Conservation (phyloP, 2,888 invertebrate species). For the Leucoptera coffeella region DNA sequence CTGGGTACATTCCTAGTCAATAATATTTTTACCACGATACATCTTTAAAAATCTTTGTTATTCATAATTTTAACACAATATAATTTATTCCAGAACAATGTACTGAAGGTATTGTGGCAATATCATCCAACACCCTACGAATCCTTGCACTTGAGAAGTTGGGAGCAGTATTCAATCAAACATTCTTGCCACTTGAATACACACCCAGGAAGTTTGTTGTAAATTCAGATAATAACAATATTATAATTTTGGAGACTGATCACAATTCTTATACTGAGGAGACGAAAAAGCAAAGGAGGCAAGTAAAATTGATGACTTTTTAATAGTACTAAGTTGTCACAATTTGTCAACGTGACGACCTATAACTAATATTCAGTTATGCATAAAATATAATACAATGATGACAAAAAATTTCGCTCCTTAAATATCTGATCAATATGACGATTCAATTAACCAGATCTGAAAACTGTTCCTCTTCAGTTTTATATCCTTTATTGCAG, state of each 20-base stretch:
- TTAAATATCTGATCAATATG: background rate
- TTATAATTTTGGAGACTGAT: slow-evolving; percentile 93
- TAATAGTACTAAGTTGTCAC: slow-evolving; percentile 45
- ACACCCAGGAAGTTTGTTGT: slow-evolving; percentile 94
- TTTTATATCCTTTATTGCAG: too few relatives aligned
- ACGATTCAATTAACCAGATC: background rate
- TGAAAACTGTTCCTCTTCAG: background rate
- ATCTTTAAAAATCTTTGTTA: slow-evolving; percentile 6
- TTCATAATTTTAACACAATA: slow-evolving; percentile 5
- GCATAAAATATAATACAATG: too few relatives aligned
- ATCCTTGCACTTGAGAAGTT: slow-evolving; percentile 97
- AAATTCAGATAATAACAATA: slow-evolving; percentile 83
- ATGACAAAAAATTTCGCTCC: slow-evolving; percentile 21
- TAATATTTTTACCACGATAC: slow-evolving; percentile 2
- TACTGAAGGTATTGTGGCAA: slow-evolving; percentile 98
- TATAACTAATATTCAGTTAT: slow-evolving; percentile 45
- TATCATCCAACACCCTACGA: slow-evolving; percentile 93
- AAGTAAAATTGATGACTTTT: slow-evolving; percentile 57
- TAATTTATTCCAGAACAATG: slow-evolving; percentile 81
- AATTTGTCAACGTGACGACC: slow-evolving; percentile 63
- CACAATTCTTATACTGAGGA: slow-evolving; percentile 98
- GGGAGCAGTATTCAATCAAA: slow-evolving; percentile 97
- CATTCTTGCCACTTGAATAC: slow-evolving; percentile 86
- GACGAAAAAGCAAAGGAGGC: slow-evolving; percentile 83
- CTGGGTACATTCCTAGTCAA: slow-evolving; percentile 36